Base-by-base conservation (phyloP, 2,797 vertebrate species). In the Dromococcyx pavoninus region DNA sequence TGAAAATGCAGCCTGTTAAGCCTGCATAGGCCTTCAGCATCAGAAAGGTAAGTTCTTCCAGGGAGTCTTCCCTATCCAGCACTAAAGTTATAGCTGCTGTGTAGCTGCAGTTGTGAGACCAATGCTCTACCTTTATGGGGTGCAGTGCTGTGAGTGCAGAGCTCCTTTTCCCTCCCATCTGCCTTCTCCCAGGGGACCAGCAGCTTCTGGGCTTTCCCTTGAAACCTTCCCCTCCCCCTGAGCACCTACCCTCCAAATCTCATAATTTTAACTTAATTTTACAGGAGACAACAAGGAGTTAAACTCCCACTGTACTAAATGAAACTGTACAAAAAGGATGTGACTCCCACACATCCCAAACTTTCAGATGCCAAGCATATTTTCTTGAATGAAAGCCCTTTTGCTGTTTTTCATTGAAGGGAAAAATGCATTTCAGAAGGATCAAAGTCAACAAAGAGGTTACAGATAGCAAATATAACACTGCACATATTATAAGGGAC, bases 341-440 rank as follows among this genome's bases (percentile, higher is more conserved):
- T 96, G 94, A 97, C 97, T 98, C 98, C 98, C 97, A 98, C 98
- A 66, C 97, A 95, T 95, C 95, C 93, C 91, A 97, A 96, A 95
- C 91, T 96, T 97, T 96, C 35, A 54, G 92, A 98, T 98, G 97
- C 98, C 93, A 30, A 86, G 92, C 97, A 98, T 98, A 97, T 97
- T 98, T 98, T 97, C 97, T 87, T 98, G 97, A 98, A 98, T 98
- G 96, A 98, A 97, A 97, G 96, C 83, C 93, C 87, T 97, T 94
- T 97, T 96, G 95, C 88, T 96, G 94, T 95, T 97, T 95, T 97
- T 97, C 95, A 94, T 71, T 96, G 95, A 94, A 94, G 79, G 61
- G 80, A 37, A 90, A 97, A 97, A 96, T 96, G 96, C 96, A 93
- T 97, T 96, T 98, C 96, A 96, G 91, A 93, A 97, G 95, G 97